A percentile compares a stretch with the other conserved stretches of the same genome.
phyloP scores from a whole-genome alignment of 2,888 invertebrate genomes.

The Cepaea hortensis region DNA sequence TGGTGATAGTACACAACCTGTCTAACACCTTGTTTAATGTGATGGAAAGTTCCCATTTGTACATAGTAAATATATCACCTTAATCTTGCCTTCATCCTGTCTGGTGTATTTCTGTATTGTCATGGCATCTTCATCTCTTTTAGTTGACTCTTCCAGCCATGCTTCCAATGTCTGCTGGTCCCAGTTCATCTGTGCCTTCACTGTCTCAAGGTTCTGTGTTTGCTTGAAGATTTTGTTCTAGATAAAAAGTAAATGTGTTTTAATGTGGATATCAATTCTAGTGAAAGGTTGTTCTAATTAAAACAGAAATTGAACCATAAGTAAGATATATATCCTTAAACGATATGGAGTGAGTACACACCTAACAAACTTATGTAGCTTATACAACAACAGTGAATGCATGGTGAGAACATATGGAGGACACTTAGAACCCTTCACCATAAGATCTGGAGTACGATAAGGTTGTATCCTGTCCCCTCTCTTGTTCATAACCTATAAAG shows the following conservation, averaged over 20 bases:
- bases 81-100: slow-evolving; percentile 76
- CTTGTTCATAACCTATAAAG: too few species aligned
- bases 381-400: too few species aligned
- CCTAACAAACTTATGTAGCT: too few species aligned
- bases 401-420: too few species aligned
- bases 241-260: neutral
- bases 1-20: too few species aligned
- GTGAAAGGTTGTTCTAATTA: neutral
- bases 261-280: neutral
- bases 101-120: slow-evolving; percentile 76
- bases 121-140: slow-evolving; percentile 76
- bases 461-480: too few species aligned
- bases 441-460: too few species aligned
- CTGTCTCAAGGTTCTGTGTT: slow-evolving; percentile 74
- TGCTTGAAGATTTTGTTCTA: slow-evolving; percentile 76
- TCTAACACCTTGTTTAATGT: too few species aligned
- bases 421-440: too few species aligned
- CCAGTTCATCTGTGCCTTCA: slow-evolving; percentile 77
- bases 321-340: too few species aligned
- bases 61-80: slow-evolving; percentile 59
- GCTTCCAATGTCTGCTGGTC: slow-evolving; percentile 76
- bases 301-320: neutral
- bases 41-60: too few species aligned
- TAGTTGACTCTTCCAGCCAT: slow-evolving; percentile 76
- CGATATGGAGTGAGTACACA: too few species aligned